These are phyloP conservation scores for Drepanosiphum platanoidis DNA, from an alignment of 2,888 invertebrate species.

Conservation along the genomic window DNA sequence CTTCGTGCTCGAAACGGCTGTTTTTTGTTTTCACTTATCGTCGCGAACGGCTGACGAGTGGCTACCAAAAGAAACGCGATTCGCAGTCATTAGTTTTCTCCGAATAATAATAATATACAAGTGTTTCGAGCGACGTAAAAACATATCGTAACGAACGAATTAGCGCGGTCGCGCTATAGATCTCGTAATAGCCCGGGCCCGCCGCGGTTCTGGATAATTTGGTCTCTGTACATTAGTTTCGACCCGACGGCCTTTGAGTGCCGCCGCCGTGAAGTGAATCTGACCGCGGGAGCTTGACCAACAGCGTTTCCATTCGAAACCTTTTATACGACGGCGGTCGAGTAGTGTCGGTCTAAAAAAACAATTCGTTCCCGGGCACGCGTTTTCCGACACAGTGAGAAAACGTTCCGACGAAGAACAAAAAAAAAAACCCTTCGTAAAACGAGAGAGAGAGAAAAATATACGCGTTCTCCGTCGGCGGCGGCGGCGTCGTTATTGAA, in stretches of 20 bases:
- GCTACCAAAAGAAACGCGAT: too few species aligned
- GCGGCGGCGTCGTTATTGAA: too few species aligned
- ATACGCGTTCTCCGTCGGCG: too few species aligned
- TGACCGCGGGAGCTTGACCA: background rate
- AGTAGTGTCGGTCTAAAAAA: conserved; percentile 19
- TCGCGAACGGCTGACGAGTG: too few species aligned
- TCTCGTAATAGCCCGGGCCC: background rate
- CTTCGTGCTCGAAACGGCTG: too few species aligned
- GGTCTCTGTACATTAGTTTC: background rate
- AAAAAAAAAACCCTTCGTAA: background rate
- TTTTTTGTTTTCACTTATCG: too few species aligned
- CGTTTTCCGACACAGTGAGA: background rate
- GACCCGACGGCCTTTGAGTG: background rate
- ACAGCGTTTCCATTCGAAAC: conserved; percentile 35
- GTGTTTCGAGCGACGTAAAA: too few species aligned
- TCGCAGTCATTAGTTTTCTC: too few species aligned
- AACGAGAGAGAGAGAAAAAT: background rate
- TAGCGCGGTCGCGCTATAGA: too few species aligned
- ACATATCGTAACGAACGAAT: too few species aligned
- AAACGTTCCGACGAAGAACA: background rate
- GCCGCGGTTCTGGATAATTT: background rate
- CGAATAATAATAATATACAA: too few species aligned
- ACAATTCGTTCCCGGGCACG: background rate
- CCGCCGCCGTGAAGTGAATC: background rate
- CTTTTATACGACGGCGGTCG: background rate